Percentiles rank a stretch among this genome's conserved stretches.
Conservation (phyloP, 2,797 vertebrate genomes). For the Clamator glandarius region DNA sequence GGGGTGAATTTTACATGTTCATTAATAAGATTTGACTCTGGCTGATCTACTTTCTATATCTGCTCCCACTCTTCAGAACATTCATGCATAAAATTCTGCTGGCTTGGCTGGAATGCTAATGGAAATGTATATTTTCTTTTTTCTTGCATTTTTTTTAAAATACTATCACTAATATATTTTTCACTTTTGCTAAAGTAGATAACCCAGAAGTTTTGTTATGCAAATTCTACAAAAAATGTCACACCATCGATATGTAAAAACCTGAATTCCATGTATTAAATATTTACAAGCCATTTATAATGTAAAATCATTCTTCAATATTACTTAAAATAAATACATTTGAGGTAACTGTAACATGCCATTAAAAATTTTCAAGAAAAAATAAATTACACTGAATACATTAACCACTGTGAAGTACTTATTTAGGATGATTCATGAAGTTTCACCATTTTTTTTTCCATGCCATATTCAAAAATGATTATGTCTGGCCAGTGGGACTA, state of each 20-base stretch:
- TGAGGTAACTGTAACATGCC: background rate
- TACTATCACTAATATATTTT: background rate
- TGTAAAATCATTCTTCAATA: background rate
- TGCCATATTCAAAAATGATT: background rate
- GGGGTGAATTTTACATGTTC: background rate
- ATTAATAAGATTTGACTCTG: background rate
- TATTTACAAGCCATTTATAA: background rate
- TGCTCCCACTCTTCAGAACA: background rate
- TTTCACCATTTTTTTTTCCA: background rate
- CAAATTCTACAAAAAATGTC: background rate
- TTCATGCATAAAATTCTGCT: background rate
- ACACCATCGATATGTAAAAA: background rate
- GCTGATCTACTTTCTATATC: background rate
- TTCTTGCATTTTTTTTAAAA: too few relatives aligned
- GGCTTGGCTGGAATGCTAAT: background rate
- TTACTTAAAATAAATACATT: background rate
- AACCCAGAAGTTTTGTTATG: background rate
- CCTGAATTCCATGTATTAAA: background rate
- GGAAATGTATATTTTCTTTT: fast-evolving
- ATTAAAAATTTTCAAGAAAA: background rate
- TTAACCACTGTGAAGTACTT: background rate
- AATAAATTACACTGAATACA: background rate
- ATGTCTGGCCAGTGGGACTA: background rate
- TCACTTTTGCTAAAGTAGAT: background rate
- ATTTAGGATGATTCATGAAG: background rate